These are phyloP conservation scores for Poecile atricapillus DNA, from an alignment of 2,113 vertebrate genomes.

Conservation along the genomic window DNA sequence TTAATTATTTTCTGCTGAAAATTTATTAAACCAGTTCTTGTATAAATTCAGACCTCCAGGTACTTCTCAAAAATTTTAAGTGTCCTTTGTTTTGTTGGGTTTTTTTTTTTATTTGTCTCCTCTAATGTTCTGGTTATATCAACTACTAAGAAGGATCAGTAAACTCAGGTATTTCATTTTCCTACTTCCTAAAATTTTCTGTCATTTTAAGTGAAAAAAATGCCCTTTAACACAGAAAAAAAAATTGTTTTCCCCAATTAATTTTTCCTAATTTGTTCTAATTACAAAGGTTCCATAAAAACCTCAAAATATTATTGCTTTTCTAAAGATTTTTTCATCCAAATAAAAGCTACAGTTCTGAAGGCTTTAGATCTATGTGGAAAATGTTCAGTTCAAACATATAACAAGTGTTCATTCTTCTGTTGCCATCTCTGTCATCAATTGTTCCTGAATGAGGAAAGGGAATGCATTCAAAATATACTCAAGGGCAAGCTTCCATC, in stretches of 20 bases:
- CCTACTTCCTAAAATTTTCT: background rate
- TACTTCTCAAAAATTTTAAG: background rate
- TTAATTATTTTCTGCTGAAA: background rate
- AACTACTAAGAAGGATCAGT: background rate
- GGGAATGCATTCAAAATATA: background rate
- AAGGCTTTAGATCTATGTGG: background rate
- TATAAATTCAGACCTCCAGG: background rate
- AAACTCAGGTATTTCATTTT: background rate
- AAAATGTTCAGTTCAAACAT: background rate
- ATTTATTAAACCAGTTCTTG: background rate
- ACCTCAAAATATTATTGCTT: background rate
- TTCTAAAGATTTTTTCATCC: background rate
- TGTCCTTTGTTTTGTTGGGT: background rate
- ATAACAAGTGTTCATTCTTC: background rate
- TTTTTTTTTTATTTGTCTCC: background rate
- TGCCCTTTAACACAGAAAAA: background rate
- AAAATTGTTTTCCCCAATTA: background rate
- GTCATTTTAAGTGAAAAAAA: background rate
- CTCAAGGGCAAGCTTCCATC: background rate
- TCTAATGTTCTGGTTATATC: background rate
- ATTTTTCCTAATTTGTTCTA: background rate
- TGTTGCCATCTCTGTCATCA: background rate
- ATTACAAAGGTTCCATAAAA: background rate
- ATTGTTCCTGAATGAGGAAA: background rate
- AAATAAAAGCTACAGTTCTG: background rate